A percentile compares a stretch with the other conserved stretches of the same genome.
phyloP scores from a whole-genome alignment of 1,140 invertebrate species.

The Linepithema humile region DNA sequence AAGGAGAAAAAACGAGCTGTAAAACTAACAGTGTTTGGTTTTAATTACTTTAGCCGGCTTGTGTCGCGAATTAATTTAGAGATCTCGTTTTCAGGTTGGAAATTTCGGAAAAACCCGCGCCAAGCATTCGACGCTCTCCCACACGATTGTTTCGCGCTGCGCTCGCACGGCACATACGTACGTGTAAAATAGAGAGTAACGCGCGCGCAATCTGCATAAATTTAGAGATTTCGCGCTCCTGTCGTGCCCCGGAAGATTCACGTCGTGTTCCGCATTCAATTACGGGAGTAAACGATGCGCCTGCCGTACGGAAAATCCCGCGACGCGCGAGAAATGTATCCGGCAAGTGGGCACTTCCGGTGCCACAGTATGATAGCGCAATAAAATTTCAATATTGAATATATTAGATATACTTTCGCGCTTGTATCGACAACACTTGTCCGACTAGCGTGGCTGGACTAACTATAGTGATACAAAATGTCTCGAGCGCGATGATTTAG shows the following conservation, averaged over 20 bases:
- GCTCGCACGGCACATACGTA: not conserved
- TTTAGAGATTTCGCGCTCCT: slow-evolving; percentile 37
- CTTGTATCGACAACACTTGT: not conserved
- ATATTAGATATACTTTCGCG: not conserved
- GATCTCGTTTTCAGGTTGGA: not conserved
- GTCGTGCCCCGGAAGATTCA: slow-evolving; percentile 26
- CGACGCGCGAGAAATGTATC: slow-evolving; percentile 47
- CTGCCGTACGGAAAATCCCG: slow-evolving; percentile 1
- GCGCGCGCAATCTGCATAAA: slow-evolving; percentile 39
- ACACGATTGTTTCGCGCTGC: slow-evolving; percentile 18
- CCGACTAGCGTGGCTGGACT: not conserved
- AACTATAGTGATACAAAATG: too few species aligned
- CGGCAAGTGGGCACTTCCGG: not conserved
- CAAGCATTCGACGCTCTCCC: slow-evolving; percentile 5
- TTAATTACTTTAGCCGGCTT: slow-evolving; percentile 28
- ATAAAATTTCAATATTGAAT: slow-evolving; percentile 22
- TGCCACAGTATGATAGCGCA: not conserved
- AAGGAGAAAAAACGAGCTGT: not conserved
- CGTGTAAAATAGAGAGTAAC: slow-evolving; percentile 9
- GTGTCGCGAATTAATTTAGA: slow-evolving; percentile 20
- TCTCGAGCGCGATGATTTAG: too few species aligned
- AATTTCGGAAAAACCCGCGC: slow-evolving; percentile 28
- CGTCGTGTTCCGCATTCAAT: slow-evolving; percentile 23
- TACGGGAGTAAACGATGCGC: slow-evolving; percentile 14
- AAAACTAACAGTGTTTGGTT: slow-evolving; percentile 7